These are phyloP conservation scores for Arrhopalites spinosus DNA, from an alignment of 2,888 invertebrate species.

Conservation along the genomic window DNA sequence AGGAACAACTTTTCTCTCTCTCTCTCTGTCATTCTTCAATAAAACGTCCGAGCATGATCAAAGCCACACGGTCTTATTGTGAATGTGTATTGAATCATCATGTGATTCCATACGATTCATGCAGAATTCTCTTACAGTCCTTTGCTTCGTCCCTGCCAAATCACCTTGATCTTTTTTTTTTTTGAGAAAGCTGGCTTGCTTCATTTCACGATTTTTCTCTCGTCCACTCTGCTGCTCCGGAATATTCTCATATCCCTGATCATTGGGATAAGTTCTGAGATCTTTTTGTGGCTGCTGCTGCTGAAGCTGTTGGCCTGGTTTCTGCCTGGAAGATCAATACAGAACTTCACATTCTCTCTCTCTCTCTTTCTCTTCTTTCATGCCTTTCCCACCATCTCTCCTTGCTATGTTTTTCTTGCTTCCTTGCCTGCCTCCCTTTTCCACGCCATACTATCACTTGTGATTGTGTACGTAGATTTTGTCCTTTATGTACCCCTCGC, in stretches of 20 bases:
- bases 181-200: neutral
- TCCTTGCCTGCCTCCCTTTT: constrained; percentile 1
- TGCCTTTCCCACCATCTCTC: constrained; percentile 1
- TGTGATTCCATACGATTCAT: too few relatives aligned
- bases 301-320: constrained; percentile 19
- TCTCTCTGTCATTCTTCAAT: neutral
- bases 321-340: constrained; percentile 25
- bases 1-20: too few relatives aligned
- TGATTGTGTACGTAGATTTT: neutral
- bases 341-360: constrained; percentile 8
- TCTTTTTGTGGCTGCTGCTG: neutral
- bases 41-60: too few relatives aligned
- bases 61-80: too few relatives aligned
- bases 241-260: neutral
- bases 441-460: constrained; percentile 7
- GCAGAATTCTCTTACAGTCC: neutral
- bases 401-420: neutral
- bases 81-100: neutral
- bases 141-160: constrained; percentile 11
- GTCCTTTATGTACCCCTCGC: constrained; percentile 11
- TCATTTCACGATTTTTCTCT: constrained; percentile 4
- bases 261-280: constrained; percentile 7
- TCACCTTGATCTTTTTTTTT: constrained; percentile 11
- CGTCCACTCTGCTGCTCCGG: constrained; percentile 8
- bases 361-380: neutral